Evolutionary conservation across 2,113 vertebrate species (phyloP).

Genomic region (Merops nubicus): DNA sequence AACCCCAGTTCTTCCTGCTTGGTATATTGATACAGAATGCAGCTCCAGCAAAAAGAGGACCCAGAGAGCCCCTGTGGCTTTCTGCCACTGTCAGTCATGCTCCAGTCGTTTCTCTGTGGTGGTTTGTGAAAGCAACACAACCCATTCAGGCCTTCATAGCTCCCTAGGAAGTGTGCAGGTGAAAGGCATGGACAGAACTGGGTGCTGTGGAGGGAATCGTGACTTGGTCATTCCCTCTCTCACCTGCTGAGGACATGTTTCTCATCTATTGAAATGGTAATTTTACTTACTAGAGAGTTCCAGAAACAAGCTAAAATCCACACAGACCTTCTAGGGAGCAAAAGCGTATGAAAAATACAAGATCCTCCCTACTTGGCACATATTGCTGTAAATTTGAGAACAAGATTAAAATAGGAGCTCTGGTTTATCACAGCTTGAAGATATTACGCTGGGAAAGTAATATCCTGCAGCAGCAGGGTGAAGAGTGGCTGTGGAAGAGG

Average conservation of each 20-base stretch:
- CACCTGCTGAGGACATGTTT: not conserved
- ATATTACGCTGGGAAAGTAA: not conserved
- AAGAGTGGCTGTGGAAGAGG: not conserved
- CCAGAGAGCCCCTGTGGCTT: not conserved
- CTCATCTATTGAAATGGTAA: not conserved
- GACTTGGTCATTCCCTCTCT: not conserved
- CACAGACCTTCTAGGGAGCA: not conserved
- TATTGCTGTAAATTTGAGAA: not conserved
- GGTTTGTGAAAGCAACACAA: not conserved
- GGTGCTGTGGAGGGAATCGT: not conserved
- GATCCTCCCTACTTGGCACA: not conserved
- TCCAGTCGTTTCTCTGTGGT: not conserved
- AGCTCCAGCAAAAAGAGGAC: not conserved
- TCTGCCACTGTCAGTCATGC: not conserved
- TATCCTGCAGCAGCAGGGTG: accelerated
- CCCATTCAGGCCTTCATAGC: not conserved
- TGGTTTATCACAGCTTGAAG: not conserved
- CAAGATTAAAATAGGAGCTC: not conserved
- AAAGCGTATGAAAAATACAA: not conserved
- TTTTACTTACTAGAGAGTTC: not conserved
- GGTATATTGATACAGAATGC: not conserved
- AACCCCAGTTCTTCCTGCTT: not conserved
- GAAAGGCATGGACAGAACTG: not conserved
- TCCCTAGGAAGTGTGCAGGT: accelerated
- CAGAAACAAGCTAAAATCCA: not conserved